Percentiles rank a stretch among this genome's conserved stretches.
These are phyloP conservation scores for Himalopsyche kuldschensis DNA, from an alignment of 2,888 invertebrate species.

Conservation along the genomic window DNA sequence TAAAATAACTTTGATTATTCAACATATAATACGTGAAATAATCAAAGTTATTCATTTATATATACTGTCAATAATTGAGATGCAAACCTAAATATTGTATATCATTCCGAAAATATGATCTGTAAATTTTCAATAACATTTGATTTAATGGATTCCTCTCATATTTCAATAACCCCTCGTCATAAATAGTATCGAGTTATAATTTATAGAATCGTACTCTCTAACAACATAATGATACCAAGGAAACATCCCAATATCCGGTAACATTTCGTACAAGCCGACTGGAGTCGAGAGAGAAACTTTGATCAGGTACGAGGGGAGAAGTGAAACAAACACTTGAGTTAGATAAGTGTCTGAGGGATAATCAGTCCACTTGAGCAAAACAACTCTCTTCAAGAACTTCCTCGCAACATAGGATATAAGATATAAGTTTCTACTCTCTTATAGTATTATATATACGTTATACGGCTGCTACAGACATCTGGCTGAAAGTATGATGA, in stretches of 20 bases:
- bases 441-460: background rate
- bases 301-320: background rate
- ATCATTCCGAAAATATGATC: background rate
- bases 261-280: background rate
- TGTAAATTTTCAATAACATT: background rate
- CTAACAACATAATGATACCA: background rate
- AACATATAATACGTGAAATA: too few species aligned
- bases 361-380: slow-evolving; percentile 1
- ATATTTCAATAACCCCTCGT: background rate
- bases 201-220: background rate
- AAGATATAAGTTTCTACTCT: background rate
- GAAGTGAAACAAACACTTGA: background rate
- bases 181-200: background rate
- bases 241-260: background rate
- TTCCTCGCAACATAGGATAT: background rate
- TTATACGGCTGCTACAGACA: background rate
- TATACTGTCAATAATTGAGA: too few species aligned
- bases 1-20: too few species aligned
- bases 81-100: too few species aligned
- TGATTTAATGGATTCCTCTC: background rate
- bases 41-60: too few species aligned
- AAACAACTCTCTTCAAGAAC: background rate
- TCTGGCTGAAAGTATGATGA: background rate
- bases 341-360: background rate
- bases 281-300: background rate